Percentiles rank a stretch among this genome's conserved stretches.
Evolutionary conservation across 2,797 vertebrate genomes (phyloP).

Genomic region (Hydrophis major): DNA sequence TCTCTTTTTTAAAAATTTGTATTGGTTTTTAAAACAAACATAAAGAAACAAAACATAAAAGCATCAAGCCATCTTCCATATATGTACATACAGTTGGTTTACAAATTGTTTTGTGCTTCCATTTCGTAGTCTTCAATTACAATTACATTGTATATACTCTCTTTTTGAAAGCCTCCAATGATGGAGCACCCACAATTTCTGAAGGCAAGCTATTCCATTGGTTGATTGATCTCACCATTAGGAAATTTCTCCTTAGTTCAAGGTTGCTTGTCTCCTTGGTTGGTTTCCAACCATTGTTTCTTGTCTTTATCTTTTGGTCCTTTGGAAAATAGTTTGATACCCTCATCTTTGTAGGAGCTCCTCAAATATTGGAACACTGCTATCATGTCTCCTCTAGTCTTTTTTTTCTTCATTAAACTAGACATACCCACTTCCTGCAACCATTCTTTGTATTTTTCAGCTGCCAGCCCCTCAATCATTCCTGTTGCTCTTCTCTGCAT

Average conservation of each 20-base stretch:
- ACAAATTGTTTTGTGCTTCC: too few species aligned
- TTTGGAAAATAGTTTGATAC: neutral
- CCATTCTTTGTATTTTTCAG: neutral
- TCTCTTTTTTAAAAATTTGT: too few species aligned
- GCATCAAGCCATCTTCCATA: too few species aligned
- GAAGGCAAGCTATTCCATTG: neutral
- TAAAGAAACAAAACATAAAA: too few species aligned
- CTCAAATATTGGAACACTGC: neutral
- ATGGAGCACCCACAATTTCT: neutral
- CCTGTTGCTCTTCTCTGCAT: neutral
- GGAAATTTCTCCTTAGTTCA: neutral
- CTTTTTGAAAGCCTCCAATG: too few species aligned
- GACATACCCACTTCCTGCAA: neutral
- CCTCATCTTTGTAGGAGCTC: neutral
- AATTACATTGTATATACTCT: too few species aligned
- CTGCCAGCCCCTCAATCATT: neutral
- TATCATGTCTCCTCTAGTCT: neutral
- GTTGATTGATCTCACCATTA: neutral
- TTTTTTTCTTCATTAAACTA: neutral
- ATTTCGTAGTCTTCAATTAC: too few species aligned
- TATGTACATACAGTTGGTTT: too few species aligned
- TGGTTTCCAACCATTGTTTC: neutral
- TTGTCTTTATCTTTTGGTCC: neutral
- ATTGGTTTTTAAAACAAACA: too few species aligned
- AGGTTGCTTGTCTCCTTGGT: neutral